A percentile compares a stretch with the other conserved stretches of the same genome.
phyloP scores from a whole-genome alignment of 2,113 vertebrate species.

The Perca schrenkii region DNA sequence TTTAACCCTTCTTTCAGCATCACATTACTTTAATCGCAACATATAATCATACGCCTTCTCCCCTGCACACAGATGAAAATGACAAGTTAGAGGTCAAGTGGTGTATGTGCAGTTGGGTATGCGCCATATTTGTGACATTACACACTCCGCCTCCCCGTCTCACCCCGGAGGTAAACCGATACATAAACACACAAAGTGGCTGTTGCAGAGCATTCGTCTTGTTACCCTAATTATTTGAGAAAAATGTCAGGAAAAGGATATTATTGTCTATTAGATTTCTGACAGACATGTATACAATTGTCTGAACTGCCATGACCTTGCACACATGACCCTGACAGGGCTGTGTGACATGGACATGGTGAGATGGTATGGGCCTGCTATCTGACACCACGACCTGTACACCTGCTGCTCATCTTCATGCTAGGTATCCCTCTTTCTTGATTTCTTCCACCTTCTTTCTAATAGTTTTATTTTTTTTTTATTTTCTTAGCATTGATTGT shows the following conservation, averaged over 20 bases:
- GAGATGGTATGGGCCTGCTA: neutral
- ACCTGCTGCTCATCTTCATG: conserved; percentile 15
- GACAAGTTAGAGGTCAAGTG: neutral
- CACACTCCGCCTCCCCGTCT: neutral
- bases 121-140: neutral
- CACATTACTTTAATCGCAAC: neutral
- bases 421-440: neutral
- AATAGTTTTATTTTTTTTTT: too few species aligned
- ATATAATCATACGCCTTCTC: conserved; percentile 13
- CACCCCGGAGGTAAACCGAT: conserved; percentile 4
- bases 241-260: neutral
- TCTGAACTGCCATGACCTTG: conserved; percentile 16
- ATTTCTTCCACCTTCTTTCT: neutral
- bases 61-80: neutral
- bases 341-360: neutral
- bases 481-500: neutral
- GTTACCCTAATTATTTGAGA: neutral
- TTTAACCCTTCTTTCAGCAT: conserved; percentile 1
- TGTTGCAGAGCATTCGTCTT: neutral
- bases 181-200: neutral
- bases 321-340: neutral
- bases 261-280: neutral
- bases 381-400: conserved; percentile 13
- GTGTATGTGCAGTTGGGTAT: neutral
- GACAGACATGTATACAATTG: neutral